A percentile compares a stretch with the other conserved stretches of the same genome.
These are phyloP conservation scores for Cerceris rybyensis DNA, from an alignment of 2,888 invertebrate genomes.

Conservation along the genomic window DNA sequence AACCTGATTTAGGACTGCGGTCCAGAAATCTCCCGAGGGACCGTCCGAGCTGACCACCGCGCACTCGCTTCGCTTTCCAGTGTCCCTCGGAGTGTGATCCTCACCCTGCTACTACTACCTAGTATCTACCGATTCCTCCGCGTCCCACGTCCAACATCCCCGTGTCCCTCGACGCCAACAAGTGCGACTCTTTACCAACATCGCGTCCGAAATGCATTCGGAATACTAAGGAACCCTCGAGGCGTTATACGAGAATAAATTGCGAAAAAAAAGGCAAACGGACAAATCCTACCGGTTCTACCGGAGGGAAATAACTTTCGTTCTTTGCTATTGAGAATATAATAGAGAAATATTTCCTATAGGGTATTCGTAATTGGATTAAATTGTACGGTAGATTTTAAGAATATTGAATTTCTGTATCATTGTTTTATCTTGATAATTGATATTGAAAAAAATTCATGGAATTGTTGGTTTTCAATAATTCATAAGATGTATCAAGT, in stretches of 20 bases:
- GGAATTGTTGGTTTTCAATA: too few relatives aligned
- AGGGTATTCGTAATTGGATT: too few relatives aligned
- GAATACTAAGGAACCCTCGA: conserved; percentile 74
- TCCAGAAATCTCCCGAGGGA: conserved; percentile 78
- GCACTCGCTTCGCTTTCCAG: conserved; percentile 77
- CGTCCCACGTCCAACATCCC: conserved; percentile 72
- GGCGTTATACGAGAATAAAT: conserved; percentile 41
- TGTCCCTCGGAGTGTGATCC: conserved; percentile 75
- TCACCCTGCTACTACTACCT: conserved; percentile 60
- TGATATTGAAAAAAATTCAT: too few relatives aligned
- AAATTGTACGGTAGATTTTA: too few relatives aligned
- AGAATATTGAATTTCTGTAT: too few relatives aligned
- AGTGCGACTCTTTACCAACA: conserved; percentile 80
- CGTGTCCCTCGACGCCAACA: conserved; percentile 78
- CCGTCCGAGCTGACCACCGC: conserved; percentile 76
- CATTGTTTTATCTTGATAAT: too few relatives aligned
- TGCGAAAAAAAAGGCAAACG: conserved; percentile 16
- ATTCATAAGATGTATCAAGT: too few relatives aligned
- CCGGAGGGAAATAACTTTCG: neutral
- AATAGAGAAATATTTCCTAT: too few relatives aligned
- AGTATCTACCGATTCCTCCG: conserved; percentile 52
- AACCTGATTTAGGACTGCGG: conserved; percentile 81
- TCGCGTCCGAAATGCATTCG: conserved; percentile 73
- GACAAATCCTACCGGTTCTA: conserved; percentile 16
- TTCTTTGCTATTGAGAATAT: too few relatives aligned